Base-by-base conservation (phyloP, 2,888 invertebrate genomes). In the Mesochorus sp. region DNA sequence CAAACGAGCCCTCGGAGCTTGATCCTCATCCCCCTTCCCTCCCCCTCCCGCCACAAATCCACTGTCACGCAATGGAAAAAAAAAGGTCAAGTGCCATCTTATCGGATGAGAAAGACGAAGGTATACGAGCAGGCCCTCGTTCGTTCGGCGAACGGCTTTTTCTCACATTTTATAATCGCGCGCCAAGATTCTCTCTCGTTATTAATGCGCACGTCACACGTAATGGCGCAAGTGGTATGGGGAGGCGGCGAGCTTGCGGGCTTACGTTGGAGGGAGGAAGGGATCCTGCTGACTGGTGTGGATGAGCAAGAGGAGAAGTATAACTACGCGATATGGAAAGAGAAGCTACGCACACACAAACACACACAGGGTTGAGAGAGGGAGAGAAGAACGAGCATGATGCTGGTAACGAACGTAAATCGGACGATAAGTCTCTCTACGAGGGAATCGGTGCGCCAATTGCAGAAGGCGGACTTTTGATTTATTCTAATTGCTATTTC, bases 401-500 rank as follows among this genome's bases (percentile, higher is more conserved):
- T 80, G 80, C 79, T 77, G 80, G 68, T 78, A 80, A 82, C 80
- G 79, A 80, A 81, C 76, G 79, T 80, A 79, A 82, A 80, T 80
- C 79, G 77, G 79, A 80, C 64, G 79, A 82, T 82, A 79, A 80
- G 80, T 81, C 77, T 47, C 42, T 71, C 71, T 80, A 70, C 76
- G 79, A 73, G 77, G 79, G 81, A 86, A 87, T 86, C 84, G 84
- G 83, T 80, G 82, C 80, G 81, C 81, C 84, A 84, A 87, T 87
- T 86, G 85, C 81, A 84, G 80, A 80, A 87, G 85, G 82, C 78
- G 84, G 76, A 85, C 86, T 88, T 88, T 87, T 90, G 89, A 90
- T 90, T 90, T 90, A 90, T 88, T 88, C 89, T 90, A 90, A 90
- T 90, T 89, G 87, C 90, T 88, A 89, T 90, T 89, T 90, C 90